phyloP scores from a whole-genome alignment of 2,113 vertebrate genomes.

The Cyanoramphus novaezelandiae region DNA sequence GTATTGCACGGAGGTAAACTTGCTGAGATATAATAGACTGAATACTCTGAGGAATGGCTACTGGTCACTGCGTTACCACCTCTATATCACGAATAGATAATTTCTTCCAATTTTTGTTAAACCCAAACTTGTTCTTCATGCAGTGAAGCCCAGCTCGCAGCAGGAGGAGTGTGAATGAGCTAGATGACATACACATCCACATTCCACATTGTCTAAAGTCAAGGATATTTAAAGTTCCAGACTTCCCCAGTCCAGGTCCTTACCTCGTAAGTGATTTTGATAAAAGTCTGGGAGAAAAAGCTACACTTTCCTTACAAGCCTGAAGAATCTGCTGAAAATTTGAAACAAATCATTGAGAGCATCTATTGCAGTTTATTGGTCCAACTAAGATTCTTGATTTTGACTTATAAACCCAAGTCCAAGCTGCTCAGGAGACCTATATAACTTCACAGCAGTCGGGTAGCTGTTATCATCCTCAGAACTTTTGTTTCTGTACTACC shows the following conservation, averaged over 20 bases:
- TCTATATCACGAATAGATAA: rapidly evolving
- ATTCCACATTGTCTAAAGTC: rapidly evolving
- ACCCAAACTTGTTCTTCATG: rapidly evolving
- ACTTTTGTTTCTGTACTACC: rapidly evolving
- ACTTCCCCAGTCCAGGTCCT: neutral
- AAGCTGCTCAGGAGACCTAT: neutral
- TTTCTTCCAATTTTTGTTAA: neutral
- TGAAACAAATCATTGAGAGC: neutral
- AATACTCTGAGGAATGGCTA: rapidly evolving
- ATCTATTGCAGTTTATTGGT: neutral
- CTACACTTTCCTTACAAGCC: neutral
- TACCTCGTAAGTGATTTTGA: rapidly evolving
- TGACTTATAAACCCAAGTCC: neutral
- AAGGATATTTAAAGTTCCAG: neutral
- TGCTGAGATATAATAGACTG: rapidly evolving
- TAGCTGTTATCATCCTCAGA: neutral
- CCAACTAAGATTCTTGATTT: neutral
- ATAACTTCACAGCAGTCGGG: no score
- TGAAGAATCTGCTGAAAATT: neutral
- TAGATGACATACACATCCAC: rapidly evolving
- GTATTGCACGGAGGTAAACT: neutral
- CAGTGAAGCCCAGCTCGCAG: neutral
- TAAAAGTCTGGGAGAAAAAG: neutral
- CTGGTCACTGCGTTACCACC: rapidly evolving
- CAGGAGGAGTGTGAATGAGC: neutral